Base-by-base conservation (phyloP, 2,113 vertebrate species). In the Tapirus terrestris region DNA sequence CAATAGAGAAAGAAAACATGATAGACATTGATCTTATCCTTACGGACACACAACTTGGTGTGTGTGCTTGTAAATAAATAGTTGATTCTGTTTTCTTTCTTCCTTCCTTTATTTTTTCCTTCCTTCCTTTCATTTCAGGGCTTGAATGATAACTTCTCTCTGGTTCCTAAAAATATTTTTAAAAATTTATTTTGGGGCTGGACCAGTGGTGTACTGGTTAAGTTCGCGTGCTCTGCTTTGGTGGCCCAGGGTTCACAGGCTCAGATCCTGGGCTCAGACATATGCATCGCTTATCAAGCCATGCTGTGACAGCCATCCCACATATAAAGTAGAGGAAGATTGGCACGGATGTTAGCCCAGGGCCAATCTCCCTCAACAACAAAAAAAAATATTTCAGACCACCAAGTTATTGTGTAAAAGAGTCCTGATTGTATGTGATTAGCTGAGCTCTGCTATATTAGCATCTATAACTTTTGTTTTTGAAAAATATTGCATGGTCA, bases 381-480 rank as follows among this genome's bases (percentile, higher is more conserved):
- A 11, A 48, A 48, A 48, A 48, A 48, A 48, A 48, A 48, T 48
- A 48, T 48, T 97, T 91, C 25, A 81, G 72, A 21, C 91, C 39
- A 98, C 96, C 97, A 98, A 98, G 92, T 88, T 75, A 97, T 98
- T 98, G 85, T 97, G 81, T 51, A 94, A 97, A 95, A 84, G 43
- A 98, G 98, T 58, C 83, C 89, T 96, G 94, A 70, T 97, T 96
- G 1, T 96, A 11, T 60, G 96, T 96, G 95, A 97, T 96, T 97
- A 97, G 94, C 25, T 97, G 86, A 88, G 82, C 89, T 96, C 94
- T 97, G 96, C 58, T 85, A 91, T 83, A 98, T 97, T 98, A 88
- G 58, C 88, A 98, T 96, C 79, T 91, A 88, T 36, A 84, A 79
- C 89, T 97, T 98, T 98, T 98, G 86, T 98, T 98, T 98, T 98